Conservation (phyloP, 2,888 invertebrate genomes). For the Xestobium rufovillosum region DNA sequence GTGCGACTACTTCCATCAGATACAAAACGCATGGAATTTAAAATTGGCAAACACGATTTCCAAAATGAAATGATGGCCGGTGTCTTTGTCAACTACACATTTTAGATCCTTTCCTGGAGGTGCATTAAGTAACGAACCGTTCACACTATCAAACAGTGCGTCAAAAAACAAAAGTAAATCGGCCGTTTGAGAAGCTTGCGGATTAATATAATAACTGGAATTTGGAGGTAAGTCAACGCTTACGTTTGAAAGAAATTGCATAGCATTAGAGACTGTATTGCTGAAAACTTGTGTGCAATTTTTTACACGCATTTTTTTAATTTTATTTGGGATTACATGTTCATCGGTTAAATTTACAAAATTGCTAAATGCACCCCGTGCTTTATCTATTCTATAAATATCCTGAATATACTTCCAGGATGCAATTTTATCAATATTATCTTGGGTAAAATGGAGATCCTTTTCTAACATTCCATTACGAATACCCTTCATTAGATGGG, state of each 20-base stretch:
- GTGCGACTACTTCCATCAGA: neutral
- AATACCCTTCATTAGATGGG: slow-evolving; percentile 22
- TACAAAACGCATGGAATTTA: slow-evolving; percentile 17
- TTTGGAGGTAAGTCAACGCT: slow-evolving; percentile 13
- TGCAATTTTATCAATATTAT: slow-evolving; percentile 15
- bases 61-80: slow-evolving; percentile 17
- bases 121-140: slow-evolving; percentile 9
- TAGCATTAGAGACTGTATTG: slow-evolving; percentile 15
- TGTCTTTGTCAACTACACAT: slow-evolving; percentile 10
- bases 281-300: slow-evolving; percentile 22
- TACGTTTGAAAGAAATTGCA: slow-evolving; percentile 6
- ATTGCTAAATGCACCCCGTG: slow-evolving; percentile 11
- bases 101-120: slow-evolving; percentile 13
- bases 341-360: slow-evolving; percentile 20
- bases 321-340: slow-evolving; percentile 17
- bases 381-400: slow-evolving; percentile 14
- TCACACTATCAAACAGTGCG: slow-evolving; percentile 11
- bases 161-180: slow-evolving; percentile 17
- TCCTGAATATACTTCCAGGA: slow-evolving; percentile 18
- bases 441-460: slow-evolving; percentile 16
- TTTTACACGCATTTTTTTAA: slow-evolving; percentile 19
- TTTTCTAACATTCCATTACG: slow-evolving; percentile 19
- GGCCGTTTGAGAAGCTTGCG: slow-evolving; percentile 12
- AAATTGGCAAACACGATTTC: slow-evolving; percentile 10
- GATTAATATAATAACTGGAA: slow-evolving; percentile 16